These are phyloP conservation scores for Tetranychus truncatus DNA, from an alignment of 2,888 invertebrate genomes.

Conservation along the genomic window DNA sequence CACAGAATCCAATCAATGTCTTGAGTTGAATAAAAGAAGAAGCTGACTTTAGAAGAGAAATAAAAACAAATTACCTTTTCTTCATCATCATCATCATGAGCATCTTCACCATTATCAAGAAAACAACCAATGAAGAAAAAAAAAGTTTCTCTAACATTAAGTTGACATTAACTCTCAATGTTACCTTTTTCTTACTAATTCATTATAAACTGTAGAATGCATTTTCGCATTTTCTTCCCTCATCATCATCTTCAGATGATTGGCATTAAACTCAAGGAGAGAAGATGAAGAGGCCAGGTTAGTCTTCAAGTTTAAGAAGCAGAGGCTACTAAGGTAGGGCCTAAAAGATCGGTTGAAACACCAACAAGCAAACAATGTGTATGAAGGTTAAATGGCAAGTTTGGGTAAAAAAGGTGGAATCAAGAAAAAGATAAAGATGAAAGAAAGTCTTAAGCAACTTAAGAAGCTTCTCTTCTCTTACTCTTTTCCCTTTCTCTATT, in stretches of 20 bases:
- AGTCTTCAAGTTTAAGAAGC: background rate
- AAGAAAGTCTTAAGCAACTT: background rate
- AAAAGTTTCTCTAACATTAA: no score
- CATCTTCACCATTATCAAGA: background rate
- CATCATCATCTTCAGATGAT: background rate
- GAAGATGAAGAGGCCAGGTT: background rate
- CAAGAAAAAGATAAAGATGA: background rate
- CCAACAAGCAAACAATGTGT: background rate
- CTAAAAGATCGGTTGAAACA: background rate
- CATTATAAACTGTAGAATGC: no score
- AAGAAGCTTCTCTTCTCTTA: background rate
- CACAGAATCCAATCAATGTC: background rate
- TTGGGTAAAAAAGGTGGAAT: background rate
- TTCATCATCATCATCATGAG: background rate
- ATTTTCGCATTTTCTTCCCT: background rate
- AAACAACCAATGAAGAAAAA: background rate
- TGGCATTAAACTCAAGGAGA: background rate
- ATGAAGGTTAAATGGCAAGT: background rate
- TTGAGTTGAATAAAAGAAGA: background rate
- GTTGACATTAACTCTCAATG: background rate
- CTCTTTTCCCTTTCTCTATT: background rate
- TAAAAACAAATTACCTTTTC: background rate
- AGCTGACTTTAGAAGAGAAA: background rate
- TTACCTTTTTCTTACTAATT: no score
- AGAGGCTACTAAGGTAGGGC: constrained; percentile 1